Conservation (phyloP, 2,888 invertebrate genomes). For the Acleris laterana region DNA sequence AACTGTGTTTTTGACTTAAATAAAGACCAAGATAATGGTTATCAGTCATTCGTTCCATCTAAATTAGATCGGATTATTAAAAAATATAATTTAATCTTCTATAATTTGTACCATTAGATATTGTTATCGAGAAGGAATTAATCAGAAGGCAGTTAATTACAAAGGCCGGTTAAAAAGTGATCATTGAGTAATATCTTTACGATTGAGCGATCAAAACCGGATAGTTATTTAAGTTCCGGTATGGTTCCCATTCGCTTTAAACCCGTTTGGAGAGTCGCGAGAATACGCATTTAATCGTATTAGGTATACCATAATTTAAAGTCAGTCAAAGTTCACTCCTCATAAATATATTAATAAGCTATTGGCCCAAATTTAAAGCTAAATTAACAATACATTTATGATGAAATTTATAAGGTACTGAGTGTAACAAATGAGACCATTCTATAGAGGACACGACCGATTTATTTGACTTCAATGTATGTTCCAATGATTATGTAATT, state of each 20-base stretch:
- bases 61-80: neutral
- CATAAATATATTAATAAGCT: no score
- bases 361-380: no score
- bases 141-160: constrained; percentile 9
- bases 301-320: no score
- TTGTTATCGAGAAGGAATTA: constrained; percentile 17
- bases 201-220: constrained; percentile 21
- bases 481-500: no score
- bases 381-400: no score
- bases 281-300: neutral
- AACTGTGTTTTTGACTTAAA: neutral
- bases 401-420: no score
- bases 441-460: no score
- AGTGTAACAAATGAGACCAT: no score
- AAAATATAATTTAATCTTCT: constrained; percentile 7
- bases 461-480: no score
- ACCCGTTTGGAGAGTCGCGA: constrained; percentile 2
- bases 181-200: constrained; percentile 29
- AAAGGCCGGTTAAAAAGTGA: constrained; percentile 12
- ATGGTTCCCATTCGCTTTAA: neutral
- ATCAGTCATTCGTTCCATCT: constrained; percentile 7
- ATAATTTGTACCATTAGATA: constrained; percentile 26
- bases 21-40: constrained; percentile 6
- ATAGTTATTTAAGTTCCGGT: constrained; percentile 10
- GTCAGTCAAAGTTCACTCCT: no score